These are phyloP conservation scores for Gonatopus flavifemur DNA, from an alignment of 1,140 invertebrate species.

Conservation along the genomic window DNA sequence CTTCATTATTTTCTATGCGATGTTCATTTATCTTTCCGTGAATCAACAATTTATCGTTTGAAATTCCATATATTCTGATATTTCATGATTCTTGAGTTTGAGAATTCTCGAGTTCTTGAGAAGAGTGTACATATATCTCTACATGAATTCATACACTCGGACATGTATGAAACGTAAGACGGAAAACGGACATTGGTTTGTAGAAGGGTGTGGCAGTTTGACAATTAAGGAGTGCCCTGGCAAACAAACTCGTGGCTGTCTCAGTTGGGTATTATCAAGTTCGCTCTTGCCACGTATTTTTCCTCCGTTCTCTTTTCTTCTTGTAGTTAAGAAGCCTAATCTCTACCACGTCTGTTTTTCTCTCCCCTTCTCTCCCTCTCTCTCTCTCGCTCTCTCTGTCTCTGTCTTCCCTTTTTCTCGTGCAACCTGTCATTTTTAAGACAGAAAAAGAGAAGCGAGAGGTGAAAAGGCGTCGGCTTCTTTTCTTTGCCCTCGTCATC, in stretches of 20 bases:
- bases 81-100: no score
- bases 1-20: no score
- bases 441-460: constrained; percentile 25
- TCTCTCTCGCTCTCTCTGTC: constrained; percentile 1
- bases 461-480: no score
- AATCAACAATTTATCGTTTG: no score
- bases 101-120: no score
- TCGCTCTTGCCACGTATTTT: constrained; percentile 25
- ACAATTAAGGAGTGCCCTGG: constrained; percentile 47
- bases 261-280: constrained; percentile 32
- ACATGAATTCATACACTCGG: not conserved
- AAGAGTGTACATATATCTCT: no score
- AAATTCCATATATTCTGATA: no score
- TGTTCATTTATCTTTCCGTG: no score
- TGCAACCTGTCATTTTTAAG: constrained; percentile 18
- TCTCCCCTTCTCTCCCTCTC: not conserved
- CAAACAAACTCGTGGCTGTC: constrained; percentile 43
- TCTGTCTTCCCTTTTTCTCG: not conserved
- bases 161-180: constrained; percentile 6
- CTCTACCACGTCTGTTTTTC: not conserved
- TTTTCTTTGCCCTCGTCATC: no score
- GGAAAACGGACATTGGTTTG: constrained; percentile 39
- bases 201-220: constrained; percentile 42
- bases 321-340: constrained; percentile 26
- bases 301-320: no score